These are phyloP conservation scores for Hephaestus fuliginosus DNA, from an alignment of 2,797 vertebrate genomes.

Conservation along the genomic window DNA sequence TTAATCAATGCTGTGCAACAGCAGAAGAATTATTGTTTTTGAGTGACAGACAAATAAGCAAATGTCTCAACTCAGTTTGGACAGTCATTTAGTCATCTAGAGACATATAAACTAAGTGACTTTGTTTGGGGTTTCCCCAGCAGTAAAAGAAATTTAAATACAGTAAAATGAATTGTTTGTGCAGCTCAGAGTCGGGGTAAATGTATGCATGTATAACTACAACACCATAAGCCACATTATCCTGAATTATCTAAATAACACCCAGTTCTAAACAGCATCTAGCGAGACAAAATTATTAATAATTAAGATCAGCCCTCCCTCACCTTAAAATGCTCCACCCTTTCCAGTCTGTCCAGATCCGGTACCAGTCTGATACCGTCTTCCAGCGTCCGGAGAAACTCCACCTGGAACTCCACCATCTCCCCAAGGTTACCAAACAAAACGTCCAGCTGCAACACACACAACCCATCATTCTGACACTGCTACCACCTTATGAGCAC, in stretches of 20 bases:
- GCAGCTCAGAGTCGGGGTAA: neutral
- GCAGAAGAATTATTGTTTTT: neutral
- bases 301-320: neutral
- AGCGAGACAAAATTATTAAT: neutral
- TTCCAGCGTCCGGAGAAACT: constrained; percentile 96
- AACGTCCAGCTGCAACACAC: constrained; percentile 89
- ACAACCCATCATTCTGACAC: neutral
- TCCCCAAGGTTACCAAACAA: constrained; percentile 96
- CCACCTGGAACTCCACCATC: constrained; percentile 98
- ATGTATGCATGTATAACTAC: neutral
- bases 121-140: neutral
- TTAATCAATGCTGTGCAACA: neutral
- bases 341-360: constrained; percentile 93
- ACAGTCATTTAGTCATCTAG: neutral
- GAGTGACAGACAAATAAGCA: neutral
- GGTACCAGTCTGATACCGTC: constrained; percentile 95
- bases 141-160: neutral
- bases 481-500: neutral
- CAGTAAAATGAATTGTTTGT: neutral
- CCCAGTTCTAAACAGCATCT: neutral
- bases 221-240: neutral
- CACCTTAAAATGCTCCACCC: constrained; percentile 97
- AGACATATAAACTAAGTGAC: neutral
- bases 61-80: neutral
- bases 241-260: neutral